Conservation (phyloP, 53 echinoderm and acorn worm genomes). For the Actinopyga echinites region DNA sequence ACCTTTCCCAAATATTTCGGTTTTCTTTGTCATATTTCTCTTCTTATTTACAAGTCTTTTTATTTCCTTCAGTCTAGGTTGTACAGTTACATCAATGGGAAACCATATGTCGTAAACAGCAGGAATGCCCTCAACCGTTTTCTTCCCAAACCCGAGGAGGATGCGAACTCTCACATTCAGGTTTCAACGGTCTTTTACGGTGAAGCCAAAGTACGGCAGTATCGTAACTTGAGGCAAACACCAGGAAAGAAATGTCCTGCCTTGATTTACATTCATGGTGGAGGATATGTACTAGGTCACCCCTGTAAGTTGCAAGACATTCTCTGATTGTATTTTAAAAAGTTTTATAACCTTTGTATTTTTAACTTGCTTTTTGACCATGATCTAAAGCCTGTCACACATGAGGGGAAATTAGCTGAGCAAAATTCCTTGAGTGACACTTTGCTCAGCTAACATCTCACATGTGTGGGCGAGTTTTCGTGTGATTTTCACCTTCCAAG, state of each 20-base stretch:
- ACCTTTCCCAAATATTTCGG: too few species aligned
- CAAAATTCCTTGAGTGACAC: too few species aligned
- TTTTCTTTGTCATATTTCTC: background rate
- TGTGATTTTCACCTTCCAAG: too few species aligned
- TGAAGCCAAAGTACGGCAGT: background rate
- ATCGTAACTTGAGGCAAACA: constrained; percentile 14
- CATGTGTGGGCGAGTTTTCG: too few species aligned
- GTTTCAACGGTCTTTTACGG: background rate
- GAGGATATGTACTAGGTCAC: background rate
- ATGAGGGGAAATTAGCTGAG: too few species aligned
- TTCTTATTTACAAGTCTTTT: background rate
- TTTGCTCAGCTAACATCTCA: too few species aligned
- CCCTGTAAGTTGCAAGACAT: background rate
- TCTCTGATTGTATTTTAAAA: background rate
- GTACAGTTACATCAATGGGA: constrained; percentile 8
- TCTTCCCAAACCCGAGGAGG: background rate
- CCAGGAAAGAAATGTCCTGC: constrained; percentile 9
- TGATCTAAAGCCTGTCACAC: too few species aligned
- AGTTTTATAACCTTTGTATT: background rate
- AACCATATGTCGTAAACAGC: constrained; percentile 14
- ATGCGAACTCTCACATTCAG: background rate
- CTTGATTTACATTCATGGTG: constrained; percentile 16
- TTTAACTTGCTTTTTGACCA: too few species aligned
- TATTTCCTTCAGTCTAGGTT: background rate
- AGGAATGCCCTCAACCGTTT: background rate